These are phyloP conservation scores for Acanthurus leucopareius DNA, from an alignment of 2,797 vertebrate species.

Conservation along the genomic window DNA sequence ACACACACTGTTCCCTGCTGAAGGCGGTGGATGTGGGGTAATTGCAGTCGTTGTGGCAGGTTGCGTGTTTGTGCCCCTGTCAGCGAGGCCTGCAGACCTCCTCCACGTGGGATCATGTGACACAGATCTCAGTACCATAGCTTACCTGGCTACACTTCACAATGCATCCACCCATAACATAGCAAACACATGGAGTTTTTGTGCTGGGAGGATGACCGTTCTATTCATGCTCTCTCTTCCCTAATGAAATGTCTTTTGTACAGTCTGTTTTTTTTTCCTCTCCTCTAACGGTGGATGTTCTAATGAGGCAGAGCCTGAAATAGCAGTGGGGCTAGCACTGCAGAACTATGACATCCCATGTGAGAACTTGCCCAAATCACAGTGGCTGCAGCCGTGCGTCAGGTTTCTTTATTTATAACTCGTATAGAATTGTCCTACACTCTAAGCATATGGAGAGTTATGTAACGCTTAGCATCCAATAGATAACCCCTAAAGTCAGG, in stretches of 20 bases:
- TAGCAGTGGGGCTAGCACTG: constrained; percentile 80
- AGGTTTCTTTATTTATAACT: constrained; percentile 85
- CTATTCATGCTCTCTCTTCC: constrained; percentile 51
- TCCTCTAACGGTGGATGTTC: constrained; percentile 70
- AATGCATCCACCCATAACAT: constrained; percentile 11
- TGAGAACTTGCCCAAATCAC: constrained; percentile 82
- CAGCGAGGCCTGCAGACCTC: constrained; percentile 46
- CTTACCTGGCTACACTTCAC: constrained; percentile 37
- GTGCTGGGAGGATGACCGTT: constrained; percentile 47
- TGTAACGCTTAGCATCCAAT: constrained; percentile 72
- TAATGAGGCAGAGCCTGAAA: constrained; percentile 85
- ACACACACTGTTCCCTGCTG: constrained; percentile 16
- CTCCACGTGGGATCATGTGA: constrained; percentile 52
- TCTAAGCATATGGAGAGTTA: constrained; percentile 80
- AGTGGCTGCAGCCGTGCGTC: constrained; percentile 81
- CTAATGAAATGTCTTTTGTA: constrained; percentile 78
- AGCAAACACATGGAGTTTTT: neutral
- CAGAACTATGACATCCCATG: constrained; percentile 83
- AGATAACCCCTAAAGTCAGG: constrained; percentile 68
- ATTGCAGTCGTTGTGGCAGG: constrained; percentile 63
- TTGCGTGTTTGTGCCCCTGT: constrained; percentile 61
- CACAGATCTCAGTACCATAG: constrained; percentile 48
- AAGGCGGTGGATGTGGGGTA: constrained; percentile 54
- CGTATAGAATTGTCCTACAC: constrained; percentile 79
- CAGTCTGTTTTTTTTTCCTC: constrained; percentile 51